A percentile compares a stretch with the other conserved stretches of the same genome.
These are phyloP conservation scores for Lepidonotus clava DNA, from an alignment of 2,888 invertebrate genomes.

Conservation along the genomic window DNA sequence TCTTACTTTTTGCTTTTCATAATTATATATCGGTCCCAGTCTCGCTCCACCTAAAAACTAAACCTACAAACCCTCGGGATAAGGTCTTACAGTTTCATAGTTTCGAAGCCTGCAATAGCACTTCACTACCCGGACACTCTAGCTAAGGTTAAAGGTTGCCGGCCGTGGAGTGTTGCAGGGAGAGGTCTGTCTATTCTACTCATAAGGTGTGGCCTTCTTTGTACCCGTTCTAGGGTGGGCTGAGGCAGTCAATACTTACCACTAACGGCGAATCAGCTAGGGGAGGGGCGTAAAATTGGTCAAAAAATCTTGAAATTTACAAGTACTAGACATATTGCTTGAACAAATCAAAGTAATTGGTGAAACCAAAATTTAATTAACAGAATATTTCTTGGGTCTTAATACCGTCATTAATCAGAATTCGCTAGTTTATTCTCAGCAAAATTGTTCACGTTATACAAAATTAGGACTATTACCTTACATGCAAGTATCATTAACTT, in stretches of 20 bases:
- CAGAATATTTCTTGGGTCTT: neutral
- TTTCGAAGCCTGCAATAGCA: neutral
- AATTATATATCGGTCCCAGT: too few species aligned
- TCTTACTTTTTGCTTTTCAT: too few species aligned
- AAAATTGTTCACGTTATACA: too few species aligned
- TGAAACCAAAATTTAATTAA: neutral
- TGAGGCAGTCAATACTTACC: neutral
- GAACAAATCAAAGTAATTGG: neutral
- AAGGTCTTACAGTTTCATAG: neutral
- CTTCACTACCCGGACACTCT: neutral
- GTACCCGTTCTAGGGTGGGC: too few species aligned
- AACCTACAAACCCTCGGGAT: too few species aligned
- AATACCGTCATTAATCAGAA: too few species aligned
- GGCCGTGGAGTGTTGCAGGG: neutral
- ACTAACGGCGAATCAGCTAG: slow-evolving; percentile 32
- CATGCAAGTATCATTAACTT: too few species aligned
- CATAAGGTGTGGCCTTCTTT: too few species aligned
- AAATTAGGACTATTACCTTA: neutral
- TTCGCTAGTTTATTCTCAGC: too few species aligned
- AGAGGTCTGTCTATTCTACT: neutral
- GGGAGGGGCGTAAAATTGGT: neutral
- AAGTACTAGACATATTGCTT: neutral
- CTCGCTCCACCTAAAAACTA: too few species aligned
- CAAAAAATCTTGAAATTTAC: neutral
- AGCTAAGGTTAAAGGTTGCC: neutral